These are phyloP conservation scores for Arrhamphus sclerolepis DNA, from an alignment of 2,797 vertebrate genomes.

Conservation along the genomic window DNA sequence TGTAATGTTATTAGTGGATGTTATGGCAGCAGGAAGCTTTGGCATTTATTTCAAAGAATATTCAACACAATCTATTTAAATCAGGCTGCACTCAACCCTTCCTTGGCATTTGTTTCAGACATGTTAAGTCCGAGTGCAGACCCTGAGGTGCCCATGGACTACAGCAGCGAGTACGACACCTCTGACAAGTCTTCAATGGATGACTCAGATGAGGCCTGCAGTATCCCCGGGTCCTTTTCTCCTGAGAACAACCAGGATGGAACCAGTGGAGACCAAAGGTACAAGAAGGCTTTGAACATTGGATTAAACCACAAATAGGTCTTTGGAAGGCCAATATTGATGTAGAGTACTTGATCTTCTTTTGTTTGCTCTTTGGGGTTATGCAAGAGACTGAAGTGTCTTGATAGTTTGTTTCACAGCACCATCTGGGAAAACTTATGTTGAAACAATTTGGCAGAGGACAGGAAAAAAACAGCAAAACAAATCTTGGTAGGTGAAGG, in stretches of 20 bases:
- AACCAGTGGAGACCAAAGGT: constrained; percentile 85
- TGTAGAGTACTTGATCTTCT: neutral
- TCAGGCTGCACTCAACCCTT: neutral
- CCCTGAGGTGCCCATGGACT: constrained; percentile 88
- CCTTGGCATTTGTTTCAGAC: constrained; percentile 59
- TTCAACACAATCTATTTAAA: constrained; percentile 2
- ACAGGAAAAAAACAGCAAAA: no score
- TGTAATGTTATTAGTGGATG: neutral
- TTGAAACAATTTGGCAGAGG: no score
- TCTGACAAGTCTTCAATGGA: constrained; percentile 86
- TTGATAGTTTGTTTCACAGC: no score
- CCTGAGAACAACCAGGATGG: constrained; percentile 84
- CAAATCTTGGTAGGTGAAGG: no score
- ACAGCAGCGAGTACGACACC: constrained; percentile 81
- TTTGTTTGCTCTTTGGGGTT: no score
- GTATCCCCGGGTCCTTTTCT: constrained; percentile 87
- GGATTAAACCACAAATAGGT: neutral
- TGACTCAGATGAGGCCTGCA: constrained; percentile 84
- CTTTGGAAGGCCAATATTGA: neutral
- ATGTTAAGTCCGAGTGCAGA: constrained; percentile 80
- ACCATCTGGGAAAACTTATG: no score
- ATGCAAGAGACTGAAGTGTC: no score
- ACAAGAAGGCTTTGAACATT: neutral
- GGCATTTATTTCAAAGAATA: constrained; percentile 3
- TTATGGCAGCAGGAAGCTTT: neutral